Evolutionary conservation across 2,888 invertebrate genomes (phyloP), one percentile per base, ranked within the genome.

Genomic region (Acronicta psi): DNA sequence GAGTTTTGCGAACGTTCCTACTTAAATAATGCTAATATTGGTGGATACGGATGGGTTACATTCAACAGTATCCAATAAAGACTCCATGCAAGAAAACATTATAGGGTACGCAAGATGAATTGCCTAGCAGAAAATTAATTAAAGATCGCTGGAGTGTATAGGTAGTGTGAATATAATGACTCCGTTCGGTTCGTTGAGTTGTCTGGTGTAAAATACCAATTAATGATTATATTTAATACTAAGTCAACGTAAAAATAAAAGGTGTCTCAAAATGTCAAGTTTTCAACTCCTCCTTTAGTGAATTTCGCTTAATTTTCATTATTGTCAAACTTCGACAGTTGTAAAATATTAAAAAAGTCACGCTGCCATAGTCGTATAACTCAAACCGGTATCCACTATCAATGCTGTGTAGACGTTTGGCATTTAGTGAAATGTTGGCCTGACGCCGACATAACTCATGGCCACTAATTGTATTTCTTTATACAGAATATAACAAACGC

Each of bases 401-500:
- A 42, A 59, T 31, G 20, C 37, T 20, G 37, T 46, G 61, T 52
- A 69, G 62, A 70, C 75, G 73, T 70, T 78, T 87, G 82, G 69
- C 83, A 84, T 86, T 86, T 84, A 83, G 72, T 72, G 66, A 80
- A 81, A 74, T 74, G 73, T 71, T 71, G 56, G 62, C 53, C 49
- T 51, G 68, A 72, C 62, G 62, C 63, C 29, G 37, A 53, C 58
- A 81, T 82, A 76, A 79, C 80, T 84, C 74, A 81, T 75, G 71
- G 68, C 59, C 16, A 42, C 40, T 63, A 60, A 66, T 80, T 79
- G 77, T 78, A 78, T 81, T 76, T 69, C 75, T 73, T 65, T 69
- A 69, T 60, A 70, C 17, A 75, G 67, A 78, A 81, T 79, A 82
- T 82, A 86, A 83, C 84, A 80, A 84, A 82, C 79, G 80, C 81